Evolutionary conservation across 2,113 vertebrate genomes (phyloP), one percentile per base, ranked within the genome.

Genomic region (Trematomus loennbergii): DNA sequence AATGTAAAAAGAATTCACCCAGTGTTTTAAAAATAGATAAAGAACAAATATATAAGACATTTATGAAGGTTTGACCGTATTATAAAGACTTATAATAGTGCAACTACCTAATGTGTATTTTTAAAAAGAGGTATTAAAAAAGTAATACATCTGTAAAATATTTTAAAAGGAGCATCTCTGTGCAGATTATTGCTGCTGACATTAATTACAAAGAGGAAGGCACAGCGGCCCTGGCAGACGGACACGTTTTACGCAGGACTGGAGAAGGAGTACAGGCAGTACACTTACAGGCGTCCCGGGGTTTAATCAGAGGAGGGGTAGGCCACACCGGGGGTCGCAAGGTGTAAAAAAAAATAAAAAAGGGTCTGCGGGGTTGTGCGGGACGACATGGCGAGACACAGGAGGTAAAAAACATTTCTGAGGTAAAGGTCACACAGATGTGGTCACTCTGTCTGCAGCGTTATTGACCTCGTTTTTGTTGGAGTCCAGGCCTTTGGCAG

Each of bases 391-490:
- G 83, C 40, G 49, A 88, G 94, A 95, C 95, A 97, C 95, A 94
- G 88, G 94, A 95, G 96, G 96, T 96, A 93, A 94, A 90, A 86
- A 86, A 81, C 54, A 85, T 94, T 87, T 88, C 65, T 88, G 94
- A 96, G 95, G 94, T 89, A 93, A 93, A 88, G 93, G 92, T 97
- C 97, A 99, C 94, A 99, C 98, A 18, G 98, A 98, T 77, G 98
- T 99, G 94, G 97, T 99, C 95, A 99, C 96, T 93, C 95, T 96
- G 94, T 98, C 97, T 92, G 95, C 87, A 95, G 97, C 93, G 33
- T 97, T 98, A 96, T 97, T 98, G 97, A 99, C 97, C 96, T 99
- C 96, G 3, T 99, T 99, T 96, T 99, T 99, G 96, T 99, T 99
- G 94, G 98, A 97, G 94, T 99, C 98, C 97, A 99, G 95, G 95